A percentile compares a stretch with the other conserved stretches of the same genome.
phyloP scores from a whole-genome alignment of 2,113 vertebrate genomes.

The Chaetorhynchus papuensis region DNA sequence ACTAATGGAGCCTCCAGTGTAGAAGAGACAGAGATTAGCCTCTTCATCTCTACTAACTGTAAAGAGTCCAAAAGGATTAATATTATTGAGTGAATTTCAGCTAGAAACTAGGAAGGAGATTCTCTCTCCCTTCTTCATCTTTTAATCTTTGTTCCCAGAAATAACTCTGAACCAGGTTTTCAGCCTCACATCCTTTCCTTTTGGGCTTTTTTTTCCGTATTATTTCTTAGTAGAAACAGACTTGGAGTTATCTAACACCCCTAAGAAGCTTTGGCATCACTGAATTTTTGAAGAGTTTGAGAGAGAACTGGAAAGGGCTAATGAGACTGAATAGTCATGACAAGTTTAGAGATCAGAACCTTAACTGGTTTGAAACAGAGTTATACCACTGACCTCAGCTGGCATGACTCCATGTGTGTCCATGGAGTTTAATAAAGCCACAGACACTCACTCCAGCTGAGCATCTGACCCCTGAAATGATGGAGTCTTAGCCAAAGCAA shows the following conservation, averaged over 20 bases:
- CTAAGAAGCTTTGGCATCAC: background rate
- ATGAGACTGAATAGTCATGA: background rate
- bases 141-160: slow-evolving; percentile 33
- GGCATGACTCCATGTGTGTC: background rate
- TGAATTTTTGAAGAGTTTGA: background rate
- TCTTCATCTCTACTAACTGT: slow-evolving; percentile 38
- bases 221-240: background rate
- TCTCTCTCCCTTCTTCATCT: background rate
- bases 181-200: background rate
- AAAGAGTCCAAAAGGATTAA: slow-evolving; percentile 44
- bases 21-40: slow-evolving; percentile 36
- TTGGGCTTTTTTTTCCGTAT: background rate
- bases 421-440: background rate
- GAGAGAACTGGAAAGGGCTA: background rate
- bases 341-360: background rate
- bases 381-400: background rate
- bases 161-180: slow-evolving; percentile 2
- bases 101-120: background rate
- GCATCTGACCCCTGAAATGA: slow-evolving; percentile 17
- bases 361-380: background rate
- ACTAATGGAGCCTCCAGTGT: slow-evolving; percentile 47
- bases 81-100: slow-evolving; percentile 17
- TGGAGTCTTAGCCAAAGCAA: background rate
- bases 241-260: background rate
- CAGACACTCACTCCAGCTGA: background rate